phyloP scores from a whole-genome alignment of 2,797 vertebrate species.

The Dallia pectoralis region DNA sequence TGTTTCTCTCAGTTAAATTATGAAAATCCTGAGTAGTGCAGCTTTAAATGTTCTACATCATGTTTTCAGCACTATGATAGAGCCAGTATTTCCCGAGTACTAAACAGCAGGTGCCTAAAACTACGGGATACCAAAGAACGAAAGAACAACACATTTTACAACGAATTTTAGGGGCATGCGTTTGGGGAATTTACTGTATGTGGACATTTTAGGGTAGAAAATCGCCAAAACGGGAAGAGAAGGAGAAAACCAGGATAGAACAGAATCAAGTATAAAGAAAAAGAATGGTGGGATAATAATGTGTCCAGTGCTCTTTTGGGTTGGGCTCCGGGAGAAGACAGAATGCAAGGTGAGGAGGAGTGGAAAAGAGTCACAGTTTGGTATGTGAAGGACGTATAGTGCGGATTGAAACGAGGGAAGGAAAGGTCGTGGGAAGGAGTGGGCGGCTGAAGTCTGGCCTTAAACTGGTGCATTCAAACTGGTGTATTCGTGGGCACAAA shows the following conservation, averaged over 20 bases:
- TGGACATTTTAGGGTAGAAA: constrained; percentile 66
- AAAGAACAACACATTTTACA: constrained; percentile 35
- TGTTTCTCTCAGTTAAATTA: too few relatives aligned
- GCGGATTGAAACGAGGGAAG: constrained; percentile 54
- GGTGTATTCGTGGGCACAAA: constrained; percentile 54
- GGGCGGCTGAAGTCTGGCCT: constrained; percentile 60
- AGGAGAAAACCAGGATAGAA: constrained; percentile 46
- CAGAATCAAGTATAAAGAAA: constrained; percentile 31
- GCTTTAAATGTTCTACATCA: background rate
- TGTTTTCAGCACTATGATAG: constrained; percentile 44
- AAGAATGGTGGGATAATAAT: constrained; percentile 49
- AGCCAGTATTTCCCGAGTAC: constrained; percentile 83
- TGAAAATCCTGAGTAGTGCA: too few relatives aligned
- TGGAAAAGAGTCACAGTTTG: constrained; percentile 33
- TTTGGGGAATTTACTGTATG: constrained; percentile 54
- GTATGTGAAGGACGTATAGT: constrained; percentile 34
- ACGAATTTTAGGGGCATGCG: constrained; percentile 58
- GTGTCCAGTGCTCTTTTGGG: constrained; percentile 52
- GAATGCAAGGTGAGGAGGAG: constrained; percentile 66
- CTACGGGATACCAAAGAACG: constrained; percentile 73
- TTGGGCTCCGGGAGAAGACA: constrained; percentile 56
- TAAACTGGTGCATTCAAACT: constrained; percentile 43
- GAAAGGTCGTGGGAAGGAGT: constrained; percentile 58
- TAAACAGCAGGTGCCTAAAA: constrained; percentile 69
- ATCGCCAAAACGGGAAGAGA: constrained; percentile 63